Conservation (phyloP, 2,888 invertebrate species). For the Formica aserva region DNA sequence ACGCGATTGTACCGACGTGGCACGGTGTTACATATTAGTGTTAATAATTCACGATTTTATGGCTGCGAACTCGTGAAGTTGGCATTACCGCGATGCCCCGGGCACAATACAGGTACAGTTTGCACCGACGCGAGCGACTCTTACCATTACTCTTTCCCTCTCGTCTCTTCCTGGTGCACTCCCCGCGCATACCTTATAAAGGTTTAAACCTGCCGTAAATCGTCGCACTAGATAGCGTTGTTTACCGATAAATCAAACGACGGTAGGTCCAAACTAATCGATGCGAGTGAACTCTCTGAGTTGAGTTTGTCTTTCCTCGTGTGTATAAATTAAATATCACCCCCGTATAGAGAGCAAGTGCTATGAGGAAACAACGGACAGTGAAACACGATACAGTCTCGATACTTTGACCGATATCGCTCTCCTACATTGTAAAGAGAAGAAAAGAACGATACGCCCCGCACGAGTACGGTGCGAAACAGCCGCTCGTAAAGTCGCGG, state of each 20-base stretch:
- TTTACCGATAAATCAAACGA: conserved; percentile 45
- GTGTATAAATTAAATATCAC: conserved; percentile 66
- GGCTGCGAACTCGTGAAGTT: conserved; percentile 76
- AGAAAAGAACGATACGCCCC: conserved; percentile 63
- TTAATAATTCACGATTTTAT: conserved; percentile 80
- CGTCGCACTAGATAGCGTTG: conserved; percentile 54
- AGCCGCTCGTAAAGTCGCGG: conserved; percentile 59
- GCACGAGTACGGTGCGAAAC: conserved; percentile 66
- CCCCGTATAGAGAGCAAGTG: conserved; percentile 60
- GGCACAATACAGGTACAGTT: conserved; percentile 69
- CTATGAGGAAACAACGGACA: conserved; percentile 35
- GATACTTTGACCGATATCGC: conserved; percentile 71
- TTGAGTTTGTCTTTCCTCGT: conserved; percentile 23
- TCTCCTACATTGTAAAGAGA: conserved; percentile 68
- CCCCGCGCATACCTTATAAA: conserved; percentile 48
- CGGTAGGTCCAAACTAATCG: conserved; percentile 31
- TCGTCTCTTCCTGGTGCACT: conserved; percentile 48
- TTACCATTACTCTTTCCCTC: conserved; percentile 52
- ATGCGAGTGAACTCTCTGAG: background rate
- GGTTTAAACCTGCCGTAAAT: conserved; percentile 59
- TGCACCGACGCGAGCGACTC: conserved; percentile 57
- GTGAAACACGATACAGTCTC: conserved; percentile 72
- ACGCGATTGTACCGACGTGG: conserved; percentile 69
- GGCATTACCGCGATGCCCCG: conserved; percentile 73
- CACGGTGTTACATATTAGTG: conserved; percentile 78